Base-by-base conservation (phyloP, 1,140 invertebrate species). In the Hylaeus volcanicus region DNA sequence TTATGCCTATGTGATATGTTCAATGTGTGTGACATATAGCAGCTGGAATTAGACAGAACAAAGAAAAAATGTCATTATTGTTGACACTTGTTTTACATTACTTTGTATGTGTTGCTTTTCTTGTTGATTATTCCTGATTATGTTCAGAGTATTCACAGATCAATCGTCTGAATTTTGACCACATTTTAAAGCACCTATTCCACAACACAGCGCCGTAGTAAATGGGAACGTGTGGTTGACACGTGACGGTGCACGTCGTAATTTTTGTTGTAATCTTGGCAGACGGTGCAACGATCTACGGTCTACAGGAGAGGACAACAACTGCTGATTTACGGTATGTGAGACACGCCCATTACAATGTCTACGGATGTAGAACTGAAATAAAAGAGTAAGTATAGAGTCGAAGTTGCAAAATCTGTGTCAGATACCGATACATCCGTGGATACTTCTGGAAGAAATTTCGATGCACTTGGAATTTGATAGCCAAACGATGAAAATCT, bases 251-350 rank as follows among this genome's bases (percentile, higher is more conserved):
- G 48, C 43, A 61, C 43, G 55, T 75, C 72, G 51, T 68, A 81
- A 81, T 65, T 69, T 53, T 75, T n/a, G 41, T 37, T 37, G 68
- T 43, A 63, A 45, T 78, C 68, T 70, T 71, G 69, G 76, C 76
- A 60, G 48, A 51, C 39, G 14, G 14, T 51, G 3, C n/a, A 37
- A 12, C 6, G 15, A 53, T 68, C 65, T 11, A 11, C 12, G 69
- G 41, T 48, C 26, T 41, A 51, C 6, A 14, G 26, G 55, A 8
- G 5, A 48, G 56, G 58, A 77, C 48, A 51, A 55, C 41, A 9
- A 11, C 37, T 51, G 51, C 8, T 43, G 53, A 71, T 58, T 71
- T 71, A 58, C 69, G 39, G 39, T 5, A 15, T 43, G 39, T 1
- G 6, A 41, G 14, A 43, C 64, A 48, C 37, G 51, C 48, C 26